Evolutionary conservation across 2,888 invertebrate genomes (phyloP).

Genomic region (Andrena camellia): DNA sequence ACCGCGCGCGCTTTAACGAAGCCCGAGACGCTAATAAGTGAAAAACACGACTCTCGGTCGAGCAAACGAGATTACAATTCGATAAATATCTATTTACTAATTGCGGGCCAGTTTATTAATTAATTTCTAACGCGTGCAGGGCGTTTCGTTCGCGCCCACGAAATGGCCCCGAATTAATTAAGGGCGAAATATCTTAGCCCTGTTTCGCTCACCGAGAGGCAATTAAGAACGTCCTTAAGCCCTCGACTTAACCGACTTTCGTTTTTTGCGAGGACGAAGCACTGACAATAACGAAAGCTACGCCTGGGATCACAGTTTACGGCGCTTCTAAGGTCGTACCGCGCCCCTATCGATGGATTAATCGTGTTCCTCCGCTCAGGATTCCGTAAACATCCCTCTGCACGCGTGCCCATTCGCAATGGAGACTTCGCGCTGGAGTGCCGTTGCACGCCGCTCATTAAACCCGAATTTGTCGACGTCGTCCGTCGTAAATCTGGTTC

Average conservation of each 20-base stretch:
- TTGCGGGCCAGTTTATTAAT: constrained; percentile 13
- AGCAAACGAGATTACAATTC: neutral
- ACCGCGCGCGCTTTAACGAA: constrained; percentile 13
- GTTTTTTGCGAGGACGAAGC: neutral
- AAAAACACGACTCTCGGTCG: neutral
- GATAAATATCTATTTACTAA: constrained; percentile 3
- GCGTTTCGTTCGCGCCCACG: neutral
- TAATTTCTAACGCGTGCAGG: neutral
- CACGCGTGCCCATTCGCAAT: neutral
- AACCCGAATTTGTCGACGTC: constrained; percentile 48
- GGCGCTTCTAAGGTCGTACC: too few species aligned
- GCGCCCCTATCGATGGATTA: neutral
- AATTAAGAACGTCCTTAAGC: neutral
- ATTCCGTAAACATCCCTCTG: constrained; percentile 2
- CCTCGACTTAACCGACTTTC: neutral
- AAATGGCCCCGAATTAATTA: neutral
- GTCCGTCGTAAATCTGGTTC: constrained; percentile 51
- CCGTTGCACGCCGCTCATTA: constrained; percentile 27
- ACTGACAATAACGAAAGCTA: too few species aligned
- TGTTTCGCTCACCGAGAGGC: neutral
- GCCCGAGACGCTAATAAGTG: neutral
- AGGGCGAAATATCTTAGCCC: neutral
- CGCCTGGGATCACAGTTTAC: too few species aligned
- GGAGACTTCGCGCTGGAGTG: neutral
- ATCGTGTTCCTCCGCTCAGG: neutral